Evolutionary conservation across 2,888 invertebrate species (phyloP).

Genomic region (Drosophila kuntzei): DNA sequence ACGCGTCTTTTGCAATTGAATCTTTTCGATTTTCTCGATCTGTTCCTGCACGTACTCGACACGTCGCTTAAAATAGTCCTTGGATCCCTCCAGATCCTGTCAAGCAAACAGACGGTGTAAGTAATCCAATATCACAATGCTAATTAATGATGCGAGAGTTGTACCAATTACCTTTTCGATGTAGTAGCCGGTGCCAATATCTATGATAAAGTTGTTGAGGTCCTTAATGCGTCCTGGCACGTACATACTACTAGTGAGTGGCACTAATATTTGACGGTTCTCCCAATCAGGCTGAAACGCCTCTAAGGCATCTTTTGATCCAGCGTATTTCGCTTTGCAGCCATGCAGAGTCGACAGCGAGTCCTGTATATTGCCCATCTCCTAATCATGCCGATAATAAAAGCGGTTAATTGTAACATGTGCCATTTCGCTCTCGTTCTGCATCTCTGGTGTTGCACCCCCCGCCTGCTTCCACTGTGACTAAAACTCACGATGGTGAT

Average conservation of each 20-base stretch:
- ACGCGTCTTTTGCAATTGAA: constrained; percentile 90
- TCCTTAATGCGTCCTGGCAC: constrained; percentile 95
- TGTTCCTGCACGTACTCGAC: constrained; percentile 96
- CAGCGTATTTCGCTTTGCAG: constrained; percentile 95
- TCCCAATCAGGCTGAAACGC: constrained; percentile 91
- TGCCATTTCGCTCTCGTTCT: constrained; percentile 23
- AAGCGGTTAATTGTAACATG: constrained; percentile 49
- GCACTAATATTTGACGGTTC: constrained; percentile 95
- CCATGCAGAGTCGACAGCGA: constrained; percentile 95
- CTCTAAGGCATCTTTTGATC: constrained; percentile 93
- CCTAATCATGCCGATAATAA: constrained; percentile 86
- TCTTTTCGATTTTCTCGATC: constrained; percentile 95
- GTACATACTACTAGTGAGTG: constrained; percentile 98
- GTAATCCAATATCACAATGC: background rate
- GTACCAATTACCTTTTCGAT: constrained; percentile 91
- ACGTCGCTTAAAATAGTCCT: constrained; percentile 96
- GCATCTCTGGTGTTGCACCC: constrained; percentile 24
- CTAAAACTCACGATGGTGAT: constrained; percentile 21
- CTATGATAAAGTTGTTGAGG: constrained; percentile 94
- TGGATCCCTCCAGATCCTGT: constrained; percentile 91
- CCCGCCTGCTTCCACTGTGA: constrained; percentile 2
- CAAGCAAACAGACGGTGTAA: constrained; percentile 40
- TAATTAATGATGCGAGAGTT: background rate
- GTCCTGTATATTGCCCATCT: constrained; percentile 94
- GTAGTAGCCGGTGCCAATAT: constrained; percentile 98